Percentiles rank a stretch among this genome's conserved stretches.
Conservation (phyloP, 2,888 invertebrate species). For the Arge pagana region DNA sequence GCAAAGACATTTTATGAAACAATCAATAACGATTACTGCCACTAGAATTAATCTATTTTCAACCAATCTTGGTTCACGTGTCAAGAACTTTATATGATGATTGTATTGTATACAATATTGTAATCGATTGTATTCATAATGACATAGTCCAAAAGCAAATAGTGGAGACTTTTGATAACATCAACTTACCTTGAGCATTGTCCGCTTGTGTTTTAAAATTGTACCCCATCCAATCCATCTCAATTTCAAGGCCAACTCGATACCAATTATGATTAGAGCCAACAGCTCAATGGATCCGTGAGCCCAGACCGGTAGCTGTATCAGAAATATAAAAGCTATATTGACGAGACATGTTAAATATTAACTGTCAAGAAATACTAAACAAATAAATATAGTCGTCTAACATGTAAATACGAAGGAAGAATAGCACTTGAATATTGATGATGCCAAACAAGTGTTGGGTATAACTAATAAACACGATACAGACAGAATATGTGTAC, state of each 20-base stretch:
- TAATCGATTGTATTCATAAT: slow-evolving; percentile 1
- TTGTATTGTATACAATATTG: background rate
- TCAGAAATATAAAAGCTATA: slow-evolving; percentile 27
- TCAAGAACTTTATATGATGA: slow-evolving; percentile 10
- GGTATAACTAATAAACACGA: too few species aligned
- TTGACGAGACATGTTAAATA: too few species aligned
- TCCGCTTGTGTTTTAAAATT: slow-evolving; percentile 83
- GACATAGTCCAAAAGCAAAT: too few species aligned
- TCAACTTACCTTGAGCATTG: slow-evolving; percentile 75
- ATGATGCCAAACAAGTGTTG: too few species aligned
- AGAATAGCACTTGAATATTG: too few species aligned
- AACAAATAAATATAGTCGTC: too few species aligned
- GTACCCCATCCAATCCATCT: slow-evolving; percentile 86
- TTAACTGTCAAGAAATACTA: slow-evolving; percentile 4
- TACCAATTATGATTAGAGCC: slow-evolving; percentile 74
- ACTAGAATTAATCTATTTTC: too few species aligned
- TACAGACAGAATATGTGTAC: too few species aligned
- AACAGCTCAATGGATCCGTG: slow-evolving; percentile 82
- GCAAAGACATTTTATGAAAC: too few species aligned
- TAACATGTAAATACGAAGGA: too few species aligned
- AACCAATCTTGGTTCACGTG: too few species aligned
- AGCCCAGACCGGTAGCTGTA: slow-evolving; percentile 74
- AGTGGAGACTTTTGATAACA: background rate
- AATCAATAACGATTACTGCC: too few species aligned
- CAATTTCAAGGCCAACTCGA: slow-evolving; percentile 78